Conservation (phyloP, 2,888 invertebrate species). For the Luperina testacea region DNA sequence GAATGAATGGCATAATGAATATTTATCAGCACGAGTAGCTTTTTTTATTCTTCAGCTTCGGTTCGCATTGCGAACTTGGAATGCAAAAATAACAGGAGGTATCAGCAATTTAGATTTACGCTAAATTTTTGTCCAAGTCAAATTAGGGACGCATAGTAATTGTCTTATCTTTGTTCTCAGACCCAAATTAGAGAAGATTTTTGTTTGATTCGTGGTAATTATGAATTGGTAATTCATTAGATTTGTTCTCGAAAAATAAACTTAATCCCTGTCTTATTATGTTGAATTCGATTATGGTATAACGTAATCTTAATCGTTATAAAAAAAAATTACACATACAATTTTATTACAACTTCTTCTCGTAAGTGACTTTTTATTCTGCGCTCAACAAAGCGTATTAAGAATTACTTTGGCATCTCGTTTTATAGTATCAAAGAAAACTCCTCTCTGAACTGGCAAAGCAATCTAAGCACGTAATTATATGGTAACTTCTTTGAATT, state of each 20-base stretch:
- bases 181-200: not conserved
- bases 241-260: not conserved
- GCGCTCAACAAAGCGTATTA: slow-evolving; percentile 21
- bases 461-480: slow-evolving; percentile 45
- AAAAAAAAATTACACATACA: slow-evolving; percentile 24
- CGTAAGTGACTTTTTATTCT: slow-evolving; percentile 8
- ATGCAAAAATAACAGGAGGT: slow-evolving; percentile 54
- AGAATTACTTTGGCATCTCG: slow-evolving; percentile 28
- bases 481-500: slow-evolving; percentile 39
- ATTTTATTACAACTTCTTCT: slow-evolving; percentile 26
- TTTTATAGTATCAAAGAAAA: slow-evolving; percentile 43
- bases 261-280: not conserved
- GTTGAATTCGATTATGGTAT: not conserved
- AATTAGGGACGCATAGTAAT: slow-evolving; percentile 44
- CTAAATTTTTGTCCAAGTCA: slow-evolving; percentile 16
- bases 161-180: slow-evolving; percentile 33
- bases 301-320: slow-evolving; percentile 1
- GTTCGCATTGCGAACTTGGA: slow-evolving; percentile 21
- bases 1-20: slow-evolving; percentile 65
- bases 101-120: slow-evolving; percentile 62
- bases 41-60: slow-evolving; percentile 48
- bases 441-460: slow-evolving; percentile 36
- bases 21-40: slow-evolving; percentile 60
- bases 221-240: not conserved
- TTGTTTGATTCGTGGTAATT: slow-evolving; percentile 21